Evolutionary conservation across 2,113 vertebrate species (phyloP).

Genomic region (Andinoacara biseriatus): DNA sequence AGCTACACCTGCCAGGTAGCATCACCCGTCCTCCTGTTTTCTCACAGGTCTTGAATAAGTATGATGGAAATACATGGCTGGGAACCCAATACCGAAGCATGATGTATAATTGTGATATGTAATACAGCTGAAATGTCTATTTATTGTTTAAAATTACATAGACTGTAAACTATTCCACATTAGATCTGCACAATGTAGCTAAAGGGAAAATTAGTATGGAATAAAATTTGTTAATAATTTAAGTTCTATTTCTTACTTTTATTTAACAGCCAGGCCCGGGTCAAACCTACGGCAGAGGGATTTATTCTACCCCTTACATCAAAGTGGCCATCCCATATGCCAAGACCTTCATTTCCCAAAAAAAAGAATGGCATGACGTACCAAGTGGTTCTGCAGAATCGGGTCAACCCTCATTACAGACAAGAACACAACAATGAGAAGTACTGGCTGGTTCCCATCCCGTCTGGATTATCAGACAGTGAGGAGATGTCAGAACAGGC

Average conservation of each 20-base stretch:
- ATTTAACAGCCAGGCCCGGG: neutral
- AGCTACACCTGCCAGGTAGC: neutral
- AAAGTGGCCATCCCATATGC: neutral
- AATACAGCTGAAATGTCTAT: neutral
- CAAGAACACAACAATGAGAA: neutral
- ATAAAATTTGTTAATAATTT: neutral
- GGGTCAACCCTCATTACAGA: neutral
- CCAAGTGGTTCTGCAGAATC: conserved; percentile 3
- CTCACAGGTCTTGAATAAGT: conserved; percentile 23
- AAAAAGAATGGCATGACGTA: neutral
- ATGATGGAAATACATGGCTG: conserved; percentile 20
- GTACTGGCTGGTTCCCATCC: conserved; percentile 1
- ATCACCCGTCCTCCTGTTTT: neutral
- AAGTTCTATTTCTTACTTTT: neutral
- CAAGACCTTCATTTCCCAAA: neutral
- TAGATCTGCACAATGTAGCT: neutral
- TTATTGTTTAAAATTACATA: neutral
- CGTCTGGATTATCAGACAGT: neutral
- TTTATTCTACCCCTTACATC: neutral
- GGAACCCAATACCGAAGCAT: neutral
- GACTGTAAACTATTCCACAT: neutral
- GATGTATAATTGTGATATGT: neutral
- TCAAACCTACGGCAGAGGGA: neutral
- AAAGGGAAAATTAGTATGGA: neutral
- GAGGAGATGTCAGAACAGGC: neutral